phyloP scores from a whole-genome alignment of 2,797 vertebrate genomes.

The Callimico goeldii region DNA sequence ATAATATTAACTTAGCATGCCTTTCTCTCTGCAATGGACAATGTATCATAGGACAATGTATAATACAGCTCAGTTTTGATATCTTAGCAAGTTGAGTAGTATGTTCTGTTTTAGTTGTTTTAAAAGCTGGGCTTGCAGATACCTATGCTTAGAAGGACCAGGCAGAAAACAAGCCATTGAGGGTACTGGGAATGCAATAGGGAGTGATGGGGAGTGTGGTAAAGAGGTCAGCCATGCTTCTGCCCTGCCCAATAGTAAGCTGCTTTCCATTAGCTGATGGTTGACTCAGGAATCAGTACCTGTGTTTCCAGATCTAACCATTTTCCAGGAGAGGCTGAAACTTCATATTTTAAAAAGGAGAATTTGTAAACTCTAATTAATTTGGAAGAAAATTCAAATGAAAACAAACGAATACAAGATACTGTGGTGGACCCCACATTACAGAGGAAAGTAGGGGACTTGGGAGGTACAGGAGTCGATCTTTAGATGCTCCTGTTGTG shows the following conservation, averaged over 20 bases:
- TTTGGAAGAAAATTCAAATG: conserved; percentile 7
- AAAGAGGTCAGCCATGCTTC: no score
- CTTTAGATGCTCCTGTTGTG: accelerated
- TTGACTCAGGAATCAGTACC: not conserved
- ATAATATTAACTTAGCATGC: not conserved
- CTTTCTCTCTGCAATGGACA: not conserved
- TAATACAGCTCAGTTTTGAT: not conserved
- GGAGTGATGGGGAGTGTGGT: not conserved
- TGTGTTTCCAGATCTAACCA: not conserved
- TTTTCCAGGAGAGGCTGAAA: not conserved
- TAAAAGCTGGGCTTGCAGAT: not conserved
- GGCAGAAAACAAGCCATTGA: not conserved
- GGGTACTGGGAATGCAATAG: no score
- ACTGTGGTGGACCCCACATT: not conserved
- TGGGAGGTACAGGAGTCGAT: not conserved
- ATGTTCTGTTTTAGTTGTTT: not conserved
- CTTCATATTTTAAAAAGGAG: not conserved
- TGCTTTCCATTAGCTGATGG: not conserved
- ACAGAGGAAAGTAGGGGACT: not conserved
- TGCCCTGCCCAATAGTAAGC: not conserved
- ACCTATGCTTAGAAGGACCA: not conserved
- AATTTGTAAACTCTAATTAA: not conserved
- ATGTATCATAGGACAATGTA: not conserved
- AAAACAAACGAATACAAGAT: not conserved
- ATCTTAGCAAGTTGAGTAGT: not conserved